These are phyloP conservation scores for Discoglossus pictus DNA, from an alignment of 2,797 vertebrate genomes.

Conservation along the genomic window DNA sequence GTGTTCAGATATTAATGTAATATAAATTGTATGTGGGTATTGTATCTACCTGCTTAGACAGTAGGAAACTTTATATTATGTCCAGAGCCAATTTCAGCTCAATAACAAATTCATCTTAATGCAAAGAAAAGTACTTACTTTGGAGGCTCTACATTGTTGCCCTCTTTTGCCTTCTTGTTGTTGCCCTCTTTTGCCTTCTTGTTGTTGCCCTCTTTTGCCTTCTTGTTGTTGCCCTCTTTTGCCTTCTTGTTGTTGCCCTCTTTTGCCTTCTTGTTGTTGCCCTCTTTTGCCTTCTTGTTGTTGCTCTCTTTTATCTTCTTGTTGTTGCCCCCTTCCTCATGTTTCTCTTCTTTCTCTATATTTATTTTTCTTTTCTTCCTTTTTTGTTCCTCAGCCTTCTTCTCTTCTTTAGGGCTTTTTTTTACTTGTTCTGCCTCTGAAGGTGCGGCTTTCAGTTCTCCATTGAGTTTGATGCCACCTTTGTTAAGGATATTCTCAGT, in stretches of 20 bases:
- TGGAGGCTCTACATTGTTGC: conserved; percentile 48
- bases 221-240: conserved; percentile 42
- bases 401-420: background rate
- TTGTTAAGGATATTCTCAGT: background rate
- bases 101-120: too few relatives aligned
- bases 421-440: fast-evolving
- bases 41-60: too few relatives aligned
- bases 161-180: conserved; percentile 66
- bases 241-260: conserved; percentile 51
- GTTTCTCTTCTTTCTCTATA: conserved; percentile 17
- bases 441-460: background rate
- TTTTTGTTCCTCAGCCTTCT: conserved; percentile 48
- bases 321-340: conserved; percentile 61
- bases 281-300: conserved; percentile 60
- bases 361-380: conserved; percentile 51
- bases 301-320: too few relatives aligned
- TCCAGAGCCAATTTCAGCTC: too few relatives aligned
- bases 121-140: conserved; percentile 71
- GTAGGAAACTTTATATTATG: too few relatives aligned
- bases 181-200: conserved; percentile 48
- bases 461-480: background rate
- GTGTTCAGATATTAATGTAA: too few relatives aligned
- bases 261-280: background rate
- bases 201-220: conserved; percentile 24
- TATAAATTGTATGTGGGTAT: too few relatives aligned